Evolutionary conservation across 2,888 invertebrate species (phyloP).

Genomic region (Erynnis tages): DNA sequence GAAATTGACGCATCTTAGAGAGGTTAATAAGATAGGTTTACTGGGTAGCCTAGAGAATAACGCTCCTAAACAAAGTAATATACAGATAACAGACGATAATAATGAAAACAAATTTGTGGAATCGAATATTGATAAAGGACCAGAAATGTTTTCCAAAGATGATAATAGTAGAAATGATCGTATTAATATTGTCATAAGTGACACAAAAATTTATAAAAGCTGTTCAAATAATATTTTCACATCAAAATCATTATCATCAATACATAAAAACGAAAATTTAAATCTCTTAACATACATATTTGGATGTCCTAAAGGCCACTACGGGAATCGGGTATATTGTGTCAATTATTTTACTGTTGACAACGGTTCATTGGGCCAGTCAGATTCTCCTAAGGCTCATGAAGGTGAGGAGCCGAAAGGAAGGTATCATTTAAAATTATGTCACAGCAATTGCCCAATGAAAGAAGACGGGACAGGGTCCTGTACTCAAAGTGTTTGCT

Average conservation of each 20-base stretch:
- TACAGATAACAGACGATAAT: no score
- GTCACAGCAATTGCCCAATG: conserved; percentile 42
- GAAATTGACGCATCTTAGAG: conserved; percentile 41
- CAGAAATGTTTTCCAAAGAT: background rate
- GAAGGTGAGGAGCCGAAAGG: conserved; percentile 13
- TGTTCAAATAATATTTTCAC: conserved; percentile 38
- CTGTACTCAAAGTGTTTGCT: conserved; percentile 42
- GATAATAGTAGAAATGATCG: conserved; percentile 11
- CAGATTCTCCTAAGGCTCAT: conserved; percentile 30
- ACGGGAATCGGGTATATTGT: conserved; percentile 53
- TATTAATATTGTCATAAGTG: conserved; percentile 43
- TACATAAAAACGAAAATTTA: conserved; percentile 38
- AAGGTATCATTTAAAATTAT: conserved; percentile 38
- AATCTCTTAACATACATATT: conserved; percentile 59
- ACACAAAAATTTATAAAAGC: conserved; percentile 17
- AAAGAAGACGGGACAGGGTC: conserved; percentile 32
- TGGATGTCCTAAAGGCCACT: conserved; percentile 42
- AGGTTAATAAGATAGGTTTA: background rate
- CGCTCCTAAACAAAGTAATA: no score
- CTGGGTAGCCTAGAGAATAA: background rate
- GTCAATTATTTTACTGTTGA: conserved; percentile 64
- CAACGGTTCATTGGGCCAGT: conserved; percentile 37
- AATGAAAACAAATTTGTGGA: no score
- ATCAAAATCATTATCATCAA: conserved; percentile 48
- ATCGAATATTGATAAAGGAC: no score